A percentile compares a stretch with the other conserved stretches of the same genome.
Evolutionary conservation across 2,888 invertebrate species (phyloP).

Genomic region (Antheraea assamensis): DNA sequence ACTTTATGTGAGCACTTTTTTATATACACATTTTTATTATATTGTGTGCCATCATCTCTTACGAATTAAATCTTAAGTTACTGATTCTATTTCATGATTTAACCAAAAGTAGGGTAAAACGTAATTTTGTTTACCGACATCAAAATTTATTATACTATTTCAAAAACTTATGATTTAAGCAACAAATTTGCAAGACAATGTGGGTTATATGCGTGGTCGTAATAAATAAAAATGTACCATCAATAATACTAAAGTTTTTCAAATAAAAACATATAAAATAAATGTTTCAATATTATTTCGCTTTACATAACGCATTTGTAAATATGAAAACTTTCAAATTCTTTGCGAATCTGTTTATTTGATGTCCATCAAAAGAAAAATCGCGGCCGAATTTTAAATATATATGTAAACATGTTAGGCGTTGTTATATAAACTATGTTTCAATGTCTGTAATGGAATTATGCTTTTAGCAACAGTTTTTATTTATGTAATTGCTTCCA

Average conservation of each 20-base stretch:
- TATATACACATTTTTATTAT: background rate
- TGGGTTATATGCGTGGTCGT: background rate
- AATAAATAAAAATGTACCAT: background rate
- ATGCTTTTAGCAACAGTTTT: conserved; percentile 18
- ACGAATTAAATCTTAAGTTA: background rate
- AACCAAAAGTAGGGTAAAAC: background rate
- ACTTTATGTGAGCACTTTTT: background rate
- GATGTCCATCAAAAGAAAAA: conserved; percentile 8
- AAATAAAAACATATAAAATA: background rate
- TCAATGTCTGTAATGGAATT: conserved; percentile 15
- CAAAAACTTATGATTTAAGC: background rate
- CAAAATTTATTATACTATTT: background rate
- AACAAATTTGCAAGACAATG: background rate
- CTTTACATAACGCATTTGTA: background rate
- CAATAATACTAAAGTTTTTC: background rate
- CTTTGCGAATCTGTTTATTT: background rate
- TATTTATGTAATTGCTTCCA: conserved; percentile 19
- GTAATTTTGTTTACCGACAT: background rate
- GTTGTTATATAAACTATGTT: conserved; percentile 18
- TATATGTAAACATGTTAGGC: conserved; percentile 7
- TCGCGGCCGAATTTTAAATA: conserved; percentile 4
- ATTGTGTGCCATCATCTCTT: background rate
- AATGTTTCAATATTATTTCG: background rate
- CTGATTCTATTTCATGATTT: background rate
- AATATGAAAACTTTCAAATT: conserved; percentile 5